Evolutionary conservation across 2,888 invertebrate genomes (phyloP), one percentile per base, ranked within the genome.

Genomic region (Lacanobia wlatinum): DNA sequence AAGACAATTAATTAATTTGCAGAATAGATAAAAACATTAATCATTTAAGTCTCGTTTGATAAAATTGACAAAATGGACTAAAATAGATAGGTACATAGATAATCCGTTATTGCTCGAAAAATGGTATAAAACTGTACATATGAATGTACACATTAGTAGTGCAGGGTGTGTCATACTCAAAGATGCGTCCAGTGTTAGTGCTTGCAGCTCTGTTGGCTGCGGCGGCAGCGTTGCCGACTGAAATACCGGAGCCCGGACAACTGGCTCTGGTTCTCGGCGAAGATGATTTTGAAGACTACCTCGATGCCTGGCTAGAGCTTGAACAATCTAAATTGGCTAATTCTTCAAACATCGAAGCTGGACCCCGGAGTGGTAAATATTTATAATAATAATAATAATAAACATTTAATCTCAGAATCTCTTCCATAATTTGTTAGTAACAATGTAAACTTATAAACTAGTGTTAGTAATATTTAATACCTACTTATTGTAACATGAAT

Each of bases 201-300:
- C 28, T 93, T n/a, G 74, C 85, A 71, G 88, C 85, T 18, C 64
- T 90, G 7, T 74, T 87, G 65, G 84, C 87, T 73, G 89, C 84
- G 4, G 85, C 84, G 28, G 84, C 85, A 67, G 89, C 92, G 8
- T 59, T 89, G 52, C 90, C 90, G 28, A 73, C 88, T 2, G 82
- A 89, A n/a, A 73, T 93, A 63, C 93, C 94, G 2, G 93, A 94
- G 71, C 96, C 96, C 0, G 90, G 92, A 4, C 87, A 94, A 16
- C 82, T 96, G 38, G 95, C 94, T 2, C 84, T 93, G 58, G 80
- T 93, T 53, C 90, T 96, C 48, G 90, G 89, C 67, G 96, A 96
- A 88, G 95, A 96, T 2, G 94, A 95, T n/a, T 96, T 95, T 73
- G 96, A 96, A 80, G 96, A 96, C 70, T 96, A 96, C 66, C 90